phyloP scores from a whole-genome alignment of 1,140 invertebrate species.

The Cydia strobilella region DNA sequence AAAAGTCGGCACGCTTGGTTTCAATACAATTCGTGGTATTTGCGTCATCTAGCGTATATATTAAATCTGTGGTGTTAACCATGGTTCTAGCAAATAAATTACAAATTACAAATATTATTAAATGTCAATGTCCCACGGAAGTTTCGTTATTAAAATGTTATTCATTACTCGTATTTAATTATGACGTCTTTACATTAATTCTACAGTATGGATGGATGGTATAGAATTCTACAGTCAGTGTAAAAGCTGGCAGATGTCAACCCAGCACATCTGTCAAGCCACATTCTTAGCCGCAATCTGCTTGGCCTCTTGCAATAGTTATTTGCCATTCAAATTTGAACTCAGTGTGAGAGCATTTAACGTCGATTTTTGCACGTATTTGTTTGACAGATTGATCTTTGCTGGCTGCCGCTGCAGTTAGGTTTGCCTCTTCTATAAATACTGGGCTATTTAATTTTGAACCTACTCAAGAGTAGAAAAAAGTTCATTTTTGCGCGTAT shows the following conservation, averaged over 20 bases:
- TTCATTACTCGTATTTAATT: too few species aligned
- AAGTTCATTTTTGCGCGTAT: not conserved
- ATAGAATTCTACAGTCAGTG: not conserved
- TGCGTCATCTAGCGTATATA: too few species aligned
- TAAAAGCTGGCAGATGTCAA: constrained; percentile 9
- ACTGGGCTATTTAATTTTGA: not conserved
- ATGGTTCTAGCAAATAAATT: too few species aligned
- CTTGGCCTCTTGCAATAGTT: not conserved
- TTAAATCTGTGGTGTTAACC: too few species aligned
- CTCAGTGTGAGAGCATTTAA: not conserved
- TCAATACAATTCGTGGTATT: too few species aligned
- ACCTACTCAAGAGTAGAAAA: not conserved
- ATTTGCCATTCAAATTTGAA: not conserved
- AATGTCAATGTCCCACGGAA: too few species aligned
- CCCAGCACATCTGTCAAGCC: constrained; percentile 1
- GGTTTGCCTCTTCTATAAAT: not conserved
- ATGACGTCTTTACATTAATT: not conserved
- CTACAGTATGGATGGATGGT: too few species aligned
- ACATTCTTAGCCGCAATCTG: not conserved
- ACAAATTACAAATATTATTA: too few species aligned
- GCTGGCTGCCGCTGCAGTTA: not conserved
- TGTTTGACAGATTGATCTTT: not conserved
- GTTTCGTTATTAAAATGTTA: too few species aligned
- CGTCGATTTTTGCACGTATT: not conserved
- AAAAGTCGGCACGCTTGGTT: too few species aligned